These are phyloP conservation scores for Auanema sp. DNA, from an alignment of 2,888 invertebrate species.

Conservation along the genomic window DNA sequence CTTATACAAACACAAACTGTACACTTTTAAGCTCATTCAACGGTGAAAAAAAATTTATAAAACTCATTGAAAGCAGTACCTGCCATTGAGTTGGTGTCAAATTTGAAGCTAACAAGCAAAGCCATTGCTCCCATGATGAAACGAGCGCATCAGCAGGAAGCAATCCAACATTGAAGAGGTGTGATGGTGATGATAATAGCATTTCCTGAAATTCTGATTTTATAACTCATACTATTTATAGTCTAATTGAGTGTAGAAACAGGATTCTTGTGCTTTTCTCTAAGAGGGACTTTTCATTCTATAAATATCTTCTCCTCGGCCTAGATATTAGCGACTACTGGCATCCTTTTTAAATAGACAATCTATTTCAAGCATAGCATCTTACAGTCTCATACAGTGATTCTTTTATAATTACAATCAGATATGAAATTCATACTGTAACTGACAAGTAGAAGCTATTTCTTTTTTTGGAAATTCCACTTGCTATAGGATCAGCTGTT, in stretches of 20 bases:
- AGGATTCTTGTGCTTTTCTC: too few species aligned
- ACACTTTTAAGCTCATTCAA: too few species aligned
- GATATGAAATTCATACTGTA: not conserved
- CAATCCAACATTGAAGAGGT: constrained; percentile 23
- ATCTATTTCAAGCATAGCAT: too few species aligned
- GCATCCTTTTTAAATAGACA: too few species aligned
- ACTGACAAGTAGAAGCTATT: too few species aligned
- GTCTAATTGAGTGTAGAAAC: not conserved
- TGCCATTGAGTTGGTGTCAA: constrained; percentile 44
- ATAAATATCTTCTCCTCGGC: too few species aligned
- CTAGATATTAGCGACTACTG: too few species aligned
- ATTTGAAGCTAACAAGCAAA: constrained; percentile 35
- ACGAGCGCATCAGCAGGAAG: constrained; percentile 17
- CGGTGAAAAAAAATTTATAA: too few species aligned
- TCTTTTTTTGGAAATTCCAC: too few species aligned
- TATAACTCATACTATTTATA: not conserved
- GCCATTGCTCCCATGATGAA: constrained; percentile 40
- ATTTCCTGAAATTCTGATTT: constrained; percentile 27
- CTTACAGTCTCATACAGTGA: not conserved
- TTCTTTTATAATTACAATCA: not conserved
- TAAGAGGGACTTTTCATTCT: too few species aligned
- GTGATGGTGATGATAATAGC: constrained; percentile 34
- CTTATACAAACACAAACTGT: too few species aligned
- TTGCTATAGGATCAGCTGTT: too few species aligned
- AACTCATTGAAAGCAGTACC: constrained; percentile 23